A percentile compares a stretch with the other conserved stretches of the same genome.
phyloP scores from a whole-genome alignment of 2,888 invertebrate genomes.

The Pseudococcus viburni region DNA sequence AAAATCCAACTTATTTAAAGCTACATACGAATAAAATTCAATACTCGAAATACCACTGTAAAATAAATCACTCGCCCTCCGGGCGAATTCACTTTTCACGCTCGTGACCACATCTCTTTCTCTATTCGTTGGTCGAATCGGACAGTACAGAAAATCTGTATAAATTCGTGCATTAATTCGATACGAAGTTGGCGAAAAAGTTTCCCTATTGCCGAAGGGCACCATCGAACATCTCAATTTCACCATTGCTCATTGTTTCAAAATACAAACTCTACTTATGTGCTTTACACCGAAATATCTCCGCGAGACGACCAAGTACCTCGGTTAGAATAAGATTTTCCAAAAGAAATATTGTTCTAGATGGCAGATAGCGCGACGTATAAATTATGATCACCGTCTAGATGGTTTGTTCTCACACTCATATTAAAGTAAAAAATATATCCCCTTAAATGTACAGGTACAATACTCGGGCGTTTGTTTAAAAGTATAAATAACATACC shows the following conservation, averaged over 20 bases:
- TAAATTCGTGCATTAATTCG: constrained; percentile 20
- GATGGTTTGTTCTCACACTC: constrained; percentile 47
- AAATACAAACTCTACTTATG: not conserved
- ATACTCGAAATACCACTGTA: not conserved
- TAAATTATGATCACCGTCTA: constrained; percentile 42
- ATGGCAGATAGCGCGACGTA: constrained; percentile 46
- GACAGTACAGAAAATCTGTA: not conserved
- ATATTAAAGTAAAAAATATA: not conserved
- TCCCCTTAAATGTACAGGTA: constrained; percentile 21
- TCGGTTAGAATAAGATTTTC: not conserved
- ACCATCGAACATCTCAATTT: constrained; percentile 34
- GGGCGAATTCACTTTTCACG: constrained; percentile 9
- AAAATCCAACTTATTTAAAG: too few species aligned
- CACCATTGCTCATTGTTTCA: constrained; percentile 37
- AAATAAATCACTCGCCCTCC: not conserved
- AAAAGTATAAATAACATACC: constrained; percentile 60
- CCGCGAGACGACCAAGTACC: not conserved
- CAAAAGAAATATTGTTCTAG: constrained; percentile 50
- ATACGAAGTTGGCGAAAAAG: not conserved
- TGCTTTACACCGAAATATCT: not conserved
- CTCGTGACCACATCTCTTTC: constrained; percentile 11
- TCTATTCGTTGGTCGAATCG: not conserved
- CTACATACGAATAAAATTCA: not conserved
- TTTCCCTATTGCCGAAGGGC: not conserved
- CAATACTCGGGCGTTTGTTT: constrained; percentile 39